These are phyloP conservation scores for Hemitrygon akajei DNA, from an alignment of 2,797 vertebrate genomes.

Conservation along the genomic window DNA sequence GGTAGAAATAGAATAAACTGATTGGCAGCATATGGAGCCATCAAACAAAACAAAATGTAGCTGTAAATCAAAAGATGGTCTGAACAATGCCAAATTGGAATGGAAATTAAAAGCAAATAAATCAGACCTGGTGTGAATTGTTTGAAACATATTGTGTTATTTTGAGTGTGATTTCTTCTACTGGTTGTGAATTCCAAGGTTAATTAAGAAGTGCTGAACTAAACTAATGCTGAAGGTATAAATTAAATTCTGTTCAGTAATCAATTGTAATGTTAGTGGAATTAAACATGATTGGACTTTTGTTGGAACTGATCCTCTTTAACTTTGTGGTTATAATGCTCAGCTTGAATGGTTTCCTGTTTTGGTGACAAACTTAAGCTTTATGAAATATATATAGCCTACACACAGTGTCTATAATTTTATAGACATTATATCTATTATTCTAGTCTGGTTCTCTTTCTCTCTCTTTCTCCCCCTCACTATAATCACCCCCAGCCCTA, in stretches of 20 bases:
- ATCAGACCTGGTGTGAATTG: neutral
- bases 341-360: neutral
- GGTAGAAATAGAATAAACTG: neutral
- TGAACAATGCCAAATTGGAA: neutral
- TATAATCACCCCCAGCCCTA: too few species aligned
- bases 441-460: too few species aligned
- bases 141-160: neutral
- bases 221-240: neutral
- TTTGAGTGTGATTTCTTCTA: neutral
- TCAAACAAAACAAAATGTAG: neutral
- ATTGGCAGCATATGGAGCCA: neutral
- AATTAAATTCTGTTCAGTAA: constrained; percentile 6
- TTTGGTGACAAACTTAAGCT: neutral
- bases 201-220: too few species aligned
- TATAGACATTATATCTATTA: too few species aligned
- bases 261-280: neutral
- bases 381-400: neutral
- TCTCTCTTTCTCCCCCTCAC: too few species aligned
- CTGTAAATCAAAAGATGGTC: neutral
- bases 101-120: neutral
- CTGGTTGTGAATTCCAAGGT: neutral
- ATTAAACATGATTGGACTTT: neutral
- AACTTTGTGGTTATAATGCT: neutral
- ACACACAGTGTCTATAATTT: too few species aligned
- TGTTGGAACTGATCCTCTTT: neutral